Evolutionary conservation across 2,888 invertebrate species (phyloP), one percentile per base, ranked within the genome.

Genomic region (Hyles lineata): DNA sequence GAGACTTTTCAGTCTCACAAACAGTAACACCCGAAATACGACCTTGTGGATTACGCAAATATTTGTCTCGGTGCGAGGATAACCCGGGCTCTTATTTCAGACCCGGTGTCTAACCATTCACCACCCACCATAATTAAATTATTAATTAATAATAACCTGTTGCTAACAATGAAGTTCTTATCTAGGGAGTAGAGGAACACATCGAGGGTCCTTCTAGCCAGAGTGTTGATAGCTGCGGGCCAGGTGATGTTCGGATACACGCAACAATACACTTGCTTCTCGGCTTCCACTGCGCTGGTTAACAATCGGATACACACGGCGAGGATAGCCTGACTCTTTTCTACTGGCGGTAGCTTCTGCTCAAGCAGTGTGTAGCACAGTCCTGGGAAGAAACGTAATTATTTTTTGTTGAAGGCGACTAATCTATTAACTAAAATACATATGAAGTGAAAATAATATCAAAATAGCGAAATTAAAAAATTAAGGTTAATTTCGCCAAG

Each of bases 181-280:
- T 90, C 85, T 3, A 93, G 80, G 0, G 90, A 85, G 35, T 76
- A 80, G 9, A 90, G 52, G 1, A 89, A 83, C 0, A 83, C 74
- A 50, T 89, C 83, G 8, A 93, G 70, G 88, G 91, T 89, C 29
- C 79, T 85, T 2, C 29, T 78, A 0, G 87, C 86, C 0, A 93
- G 76, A 0, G 74, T 17, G 72, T 80, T 82, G 35, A 85, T 77
- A 1, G 87, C 83, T 0, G 69, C 8, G 0, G 93, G 92, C 94
- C 94, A 93, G 63, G 74, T 82, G 25, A 91, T 80, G 2, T 75
- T 55, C 0, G 93, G 91, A 73, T 93, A 92, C 2, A 91, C 92
- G 62, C 82, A 80, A 78, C 92, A 92, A 2, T 70, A 73, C 17
- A 91, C 50, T 0, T 70, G 75, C 2, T 55, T 15, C 5, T 79